Percentiles rank a stretch among this genome's conserved stretches.
Conservation (phyloP, 1,140 invertebrate species). For the Ylistrum balloti region DNA sequence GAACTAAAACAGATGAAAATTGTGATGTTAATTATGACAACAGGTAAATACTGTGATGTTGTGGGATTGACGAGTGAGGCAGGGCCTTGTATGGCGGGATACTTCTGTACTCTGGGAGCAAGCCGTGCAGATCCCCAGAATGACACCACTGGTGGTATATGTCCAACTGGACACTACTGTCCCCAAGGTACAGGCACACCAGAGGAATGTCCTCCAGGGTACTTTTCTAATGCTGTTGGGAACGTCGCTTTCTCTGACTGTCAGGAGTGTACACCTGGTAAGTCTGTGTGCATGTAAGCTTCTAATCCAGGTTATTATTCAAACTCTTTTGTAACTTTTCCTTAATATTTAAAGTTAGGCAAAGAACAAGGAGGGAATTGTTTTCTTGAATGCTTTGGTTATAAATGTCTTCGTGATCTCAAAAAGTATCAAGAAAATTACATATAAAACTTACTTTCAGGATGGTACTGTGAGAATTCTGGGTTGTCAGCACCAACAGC, state of each 20-base stretch:
- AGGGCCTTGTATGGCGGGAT: slow-evolving; percentile 75
- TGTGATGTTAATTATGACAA: slow-evolving; percentile 31
- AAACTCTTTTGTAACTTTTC: no score
- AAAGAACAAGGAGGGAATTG: no score
- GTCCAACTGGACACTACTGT: slow-evolving; percentile 76
- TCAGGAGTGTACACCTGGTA: slow-evolving; percentile 76
- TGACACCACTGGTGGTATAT: slow-evolving; percentile 74
- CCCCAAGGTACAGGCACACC: slow-evolving; percentile 69
- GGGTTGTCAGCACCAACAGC: slow-evolving; percentile 73
- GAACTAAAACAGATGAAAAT: no score
- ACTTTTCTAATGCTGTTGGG: slow-evolving; percentile 75
- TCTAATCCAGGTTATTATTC: no score
- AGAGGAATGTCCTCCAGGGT: slow-evolving; percentile 72
- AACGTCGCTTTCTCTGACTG: slow-evolving; percentile 73
- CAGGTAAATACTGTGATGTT: slow-evolving; percentile 77
- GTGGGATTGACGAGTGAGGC: slow-evolving; percentile 72
- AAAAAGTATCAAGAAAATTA: no score
- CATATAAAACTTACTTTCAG: slow-evolving; percentile 63
- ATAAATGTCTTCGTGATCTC: no score
- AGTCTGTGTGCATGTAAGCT: no score
- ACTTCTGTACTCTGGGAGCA: slow-evolving; percentile 76
- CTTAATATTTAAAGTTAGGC: no score
- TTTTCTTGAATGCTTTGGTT: no score
- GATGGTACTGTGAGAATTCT: slow-evolving; percentile 75
- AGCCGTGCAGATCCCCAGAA: slow-evolving; percentile 71